Base-by-base conservation (phyloP, 2,888 invertebrate species). In the Apamea epomidion region DNA sequence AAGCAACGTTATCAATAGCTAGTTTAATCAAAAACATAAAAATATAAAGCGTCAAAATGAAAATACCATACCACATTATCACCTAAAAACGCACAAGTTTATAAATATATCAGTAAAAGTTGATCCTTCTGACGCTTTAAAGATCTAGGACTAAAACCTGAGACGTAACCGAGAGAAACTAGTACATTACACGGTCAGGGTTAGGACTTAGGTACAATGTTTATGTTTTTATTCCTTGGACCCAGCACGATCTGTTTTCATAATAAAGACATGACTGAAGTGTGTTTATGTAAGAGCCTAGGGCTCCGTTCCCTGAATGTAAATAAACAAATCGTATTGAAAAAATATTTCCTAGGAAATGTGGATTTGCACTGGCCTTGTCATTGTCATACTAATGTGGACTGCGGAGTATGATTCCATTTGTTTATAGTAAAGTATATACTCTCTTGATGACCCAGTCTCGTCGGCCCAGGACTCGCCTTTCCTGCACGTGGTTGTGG, bases 171-270 rank as follows among this genome's bases (percentile, higher is more conserved):
- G n/a, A 69, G 64, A 78, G 29, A 29, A 62, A 12, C 71, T 62
- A 69, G 51, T 4, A 45, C 51, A 45, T 71, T 18, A 80, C 32
- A 74, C 18, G 76, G 81, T 81, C 83, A 81, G 29, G 83, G 83
- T 2, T 48, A n/a, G 37, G 1, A 14, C 58, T n/a, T 67, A 60
- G 16, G 60, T 3, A 32, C 42, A 68, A 82, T 76, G 45, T 54
- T 68, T 54, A 68, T 68, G 16, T 76, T 82, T 81, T 45, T 58
- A 58, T 62, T 83, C 62, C 62, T 83, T 45, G 25, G 32, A 37
- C 16, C 45, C 16, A 65, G 37, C 60, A 54, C 42, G 77, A 82
- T 10, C 51, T 62, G 68, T 82, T 81, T 62, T 83, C 77, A 62
- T 81, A 77, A 54, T 21, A 45, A 18, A 68, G 37, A 81, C 37